Evolutionary conservation across 2,113 vertebrate species (phyloP).

Genomic region (Castor canadensis): DNA sequence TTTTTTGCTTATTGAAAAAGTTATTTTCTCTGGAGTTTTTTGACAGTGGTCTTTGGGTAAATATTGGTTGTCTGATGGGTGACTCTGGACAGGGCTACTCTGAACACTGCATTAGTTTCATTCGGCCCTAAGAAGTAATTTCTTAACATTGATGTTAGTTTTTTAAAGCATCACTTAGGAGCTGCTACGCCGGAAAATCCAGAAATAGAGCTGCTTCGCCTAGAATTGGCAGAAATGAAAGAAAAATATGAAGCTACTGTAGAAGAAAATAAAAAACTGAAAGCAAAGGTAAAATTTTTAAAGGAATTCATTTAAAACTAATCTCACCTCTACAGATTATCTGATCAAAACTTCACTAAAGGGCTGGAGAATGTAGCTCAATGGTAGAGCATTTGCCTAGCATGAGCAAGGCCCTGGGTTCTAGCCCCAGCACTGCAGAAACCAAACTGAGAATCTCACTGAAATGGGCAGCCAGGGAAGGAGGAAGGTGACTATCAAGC

Average conservation of each 20-base stretch:
- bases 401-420: neutral
- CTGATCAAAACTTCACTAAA: conserved; percentile 39
- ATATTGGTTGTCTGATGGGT: conserved; percentile 18
- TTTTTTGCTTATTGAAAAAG: conserved; percentile 37
- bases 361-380: neutral
- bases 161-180: conserved; percentile 94
- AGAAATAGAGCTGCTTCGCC: conserved; percentile 88
- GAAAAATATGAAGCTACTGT: conserved; percentile 91
- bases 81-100: neutral
- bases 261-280: conserved; percentile 95
- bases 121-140: conserved; percentile 44
- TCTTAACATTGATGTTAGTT: conserved; percentile 89
- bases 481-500: neutral
- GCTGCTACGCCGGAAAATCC: conserved; percentile 87
- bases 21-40: conserved; percentile 36
- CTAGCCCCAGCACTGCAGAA: neutral
- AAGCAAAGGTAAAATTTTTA: conserved; percentile 87
- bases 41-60: conserved; percentile 12
- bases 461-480: conserved; percentile 16
- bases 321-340: conserved; percentile 33
- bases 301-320: conserved; percentile 58
- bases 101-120: conserved; percentile 34
- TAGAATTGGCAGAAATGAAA: conserved; percentile 91
- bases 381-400: neutral
- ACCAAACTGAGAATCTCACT: neutral